Evolutionary conservation across 2,797 vertebrate genomes (phyloP).

Genomic region (Coluber constrictor): DNA sequence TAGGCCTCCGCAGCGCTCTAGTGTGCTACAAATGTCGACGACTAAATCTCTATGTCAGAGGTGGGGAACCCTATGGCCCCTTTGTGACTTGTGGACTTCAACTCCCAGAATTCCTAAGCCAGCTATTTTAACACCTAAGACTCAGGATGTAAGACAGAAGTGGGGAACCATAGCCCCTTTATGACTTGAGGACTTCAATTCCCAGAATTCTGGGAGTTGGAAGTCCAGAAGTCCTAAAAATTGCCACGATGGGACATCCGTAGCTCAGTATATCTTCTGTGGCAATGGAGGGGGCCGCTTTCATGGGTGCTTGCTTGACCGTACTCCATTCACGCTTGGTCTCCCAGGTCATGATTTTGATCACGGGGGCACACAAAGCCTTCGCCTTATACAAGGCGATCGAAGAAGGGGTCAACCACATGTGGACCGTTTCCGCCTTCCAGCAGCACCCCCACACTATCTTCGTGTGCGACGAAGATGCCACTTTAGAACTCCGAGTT

Average conservation of each 20-base stretch:
- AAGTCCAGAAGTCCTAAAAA: neutral
- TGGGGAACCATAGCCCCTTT: too few relatives aligned
- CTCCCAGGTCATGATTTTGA: constrained; percentile 82
- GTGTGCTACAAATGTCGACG: too few relatives aligned
- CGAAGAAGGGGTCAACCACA: constrained; percentile 82
- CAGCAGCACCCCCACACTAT: constrained; percentile 79
- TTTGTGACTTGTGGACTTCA: too few relatives aligned
- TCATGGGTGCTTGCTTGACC: accelerated
- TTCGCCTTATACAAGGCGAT: constrained; percentile 82
- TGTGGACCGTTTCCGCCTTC: constrained; percentile 82
- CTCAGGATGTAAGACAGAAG: neutral
- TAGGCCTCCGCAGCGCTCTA: neutral
- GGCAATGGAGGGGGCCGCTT: neutral
- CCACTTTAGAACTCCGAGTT: constrained; percentile 80
- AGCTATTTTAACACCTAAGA: too few relatives aligned
- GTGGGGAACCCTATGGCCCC: neutral
- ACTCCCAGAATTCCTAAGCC: too few relatives aligned
- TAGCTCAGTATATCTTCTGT: neutral
- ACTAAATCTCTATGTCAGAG: neutral
- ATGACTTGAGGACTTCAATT: too few relatives aligned
- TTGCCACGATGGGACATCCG: neutral
- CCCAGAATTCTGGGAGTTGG: neutral
- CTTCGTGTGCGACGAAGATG: constrained; percentile 82
- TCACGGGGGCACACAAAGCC: constrained; percentile 81
- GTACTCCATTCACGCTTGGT: neutral